These are phyloP conservation scores for Apoda limacodes DNA, from an alignment of 2,888 invertebrate species.

Conservation along the genomic window DNA sequence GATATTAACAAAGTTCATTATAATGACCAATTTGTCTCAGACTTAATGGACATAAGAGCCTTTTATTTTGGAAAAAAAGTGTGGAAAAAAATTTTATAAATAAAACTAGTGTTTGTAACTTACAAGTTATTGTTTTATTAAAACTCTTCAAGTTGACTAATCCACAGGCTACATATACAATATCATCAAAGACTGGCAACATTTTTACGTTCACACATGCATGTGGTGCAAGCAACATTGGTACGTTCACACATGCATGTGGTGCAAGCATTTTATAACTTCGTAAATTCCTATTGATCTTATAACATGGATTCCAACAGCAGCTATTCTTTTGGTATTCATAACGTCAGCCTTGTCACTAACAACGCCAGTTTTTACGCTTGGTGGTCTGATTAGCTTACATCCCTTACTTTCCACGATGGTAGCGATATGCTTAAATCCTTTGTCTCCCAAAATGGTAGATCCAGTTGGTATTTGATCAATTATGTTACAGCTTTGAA, in stretches of 20 bases:
- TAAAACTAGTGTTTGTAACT: no score
- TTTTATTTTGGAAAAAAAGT: conserved; percentile 1
- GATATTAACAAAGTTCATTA: no score
- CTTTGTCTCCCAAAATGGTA: conserved; percentile 2
- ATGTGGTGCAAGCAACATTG: conserved; percentile 8
- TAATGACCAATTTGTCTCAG: no score
- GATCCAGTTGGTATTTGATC: conserved; percentile 2
- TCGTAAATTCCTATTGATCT: no score
- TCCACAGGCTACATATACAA: conserved; percentile 4
- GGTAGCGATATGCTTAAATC: no score
- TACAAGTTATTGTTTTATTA: conserved; percentile 4
- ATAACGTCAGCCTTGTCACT: conserved; percentile 4
- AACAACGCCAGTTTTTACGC: conserved; percentile 1
- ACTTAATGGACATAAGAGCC: no score
- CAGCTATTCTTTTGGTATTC: conserved; percentile 7
- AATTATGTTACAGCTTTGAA: conserved; percentile 13
- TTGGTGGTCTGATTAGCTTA: conserved; percentile 6
- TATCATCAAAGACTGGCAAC: conserved; percentile 3
- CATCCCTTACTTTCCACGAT: no score
- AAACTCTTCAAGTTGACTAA: conserved; percentile 5
- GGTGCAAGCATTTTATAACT: no score
- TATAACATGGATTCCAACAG: conserved; percentile 4
- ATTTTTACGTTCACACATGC: conserved; percentile 3
- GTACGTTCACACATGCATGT: no score
- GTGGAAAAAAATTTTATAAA: no score